Evolutionary conservation across 2,888 invertebrate genomes (phyloP).

Genomic region (Volucella inflata): DNA sequence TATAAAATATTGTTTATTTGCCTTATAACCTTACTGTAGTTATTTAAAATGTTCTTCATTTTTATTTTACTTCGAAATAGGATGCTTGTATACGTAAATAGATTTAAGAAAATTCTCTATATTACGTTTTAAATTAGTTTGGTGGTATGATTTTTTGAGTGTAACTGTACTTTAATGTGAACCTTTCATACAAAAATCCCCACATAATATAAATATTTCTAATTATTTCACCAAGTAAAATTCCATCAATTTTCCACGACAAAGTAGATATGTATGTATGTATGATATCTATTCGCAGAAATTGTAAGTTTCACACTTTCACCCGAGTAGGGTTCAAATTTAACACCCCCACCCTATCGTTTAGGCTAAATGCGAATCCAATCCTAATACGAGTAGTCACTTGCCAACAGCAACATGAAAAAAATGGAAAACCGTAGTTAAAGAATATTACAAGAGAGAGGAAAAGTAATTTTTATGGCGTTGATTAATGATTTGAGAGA

Average conservation of each 20-base stretch:
- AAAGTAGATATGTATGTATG: neutral
- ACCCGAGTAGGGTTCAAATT: slow-evolving; percentile 53
- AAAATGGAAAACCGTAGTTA: slow-evolving; percentile 43
- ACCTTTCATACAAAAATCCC: too few species aligned
- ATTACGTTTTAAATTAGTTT: too few species aligned
- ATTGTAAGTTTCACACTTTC: slow-evolving; percentile 66
- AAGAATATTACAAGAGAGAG: slow-evolving; percentile 54
- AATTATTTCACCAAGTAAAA: slow-evolving; percentile 24
- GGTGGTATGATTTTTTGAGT: too few species aligned
- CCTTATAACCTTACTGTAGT: too few species aligned
- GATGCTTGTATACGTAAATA: too few species aligned
- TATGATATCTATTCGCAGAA: slow-evolving; percentile 53
- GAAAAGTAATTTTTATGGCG: slow-evolving; percentile 75
- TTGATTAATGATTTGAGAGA: slow-evolving; percentile 75
- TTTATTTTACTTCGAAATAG: too few species aligned
- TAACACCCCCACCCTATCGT: slow-evolving; percentile 40
- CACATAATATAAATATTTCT: neutral
- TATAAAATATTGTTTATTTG: too few species aligned
- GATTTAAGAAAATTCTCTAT: too few species aligned
- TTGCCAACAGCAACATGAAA: slow-evolving; percentile 44
- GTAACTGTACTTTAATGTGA: too few species aligned
- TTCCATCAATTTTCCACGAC: slow-evolving; percentile 62
- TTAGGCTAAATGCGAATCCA: slow-evolving; percentile 68
- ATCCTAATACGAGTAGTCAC: slow-evolving; percentile 29
- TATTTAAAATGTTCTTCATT: too few species aligned